phyloP scores from a whole-genome alignment of 30 jellyfish, hydroid and myxozoan species.

The Clytia hemisphaerica region DNA sequence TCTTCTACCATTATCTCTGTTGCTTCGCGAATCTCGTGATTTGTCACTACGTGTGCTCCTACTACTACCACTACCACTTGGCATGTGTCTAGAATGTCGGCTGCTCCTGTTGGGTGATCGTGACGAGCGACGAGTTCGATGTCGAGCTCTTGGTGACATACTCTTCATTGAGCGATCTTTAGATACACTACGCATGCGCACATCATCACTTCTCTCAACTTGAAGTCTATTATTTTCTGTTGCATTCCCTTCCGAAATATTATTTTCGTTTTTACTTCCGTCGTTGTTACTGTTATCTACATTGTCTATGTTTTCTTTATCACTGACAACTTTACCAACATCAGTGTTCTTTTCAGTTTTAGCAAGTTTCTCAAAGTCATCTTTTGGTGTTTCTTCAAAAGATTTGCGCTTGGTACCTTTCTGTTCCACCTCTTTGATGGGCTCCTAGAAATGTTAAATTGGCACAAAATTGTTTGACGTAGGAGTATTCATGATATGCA shows the following conservation, averaged over 20 bases:
- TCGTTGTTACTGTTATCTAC: neutral
- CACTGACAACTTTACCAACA: slow-evolving; percentile 12
- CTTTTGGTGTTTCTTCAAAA: slow-evolving; percentile 7
- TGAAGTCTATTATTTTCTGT: slow-evolving; percentile 34
- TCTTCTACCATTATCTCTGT: slow-evolving; percentile 29
- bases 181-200: slow-evolving; percentile 23
- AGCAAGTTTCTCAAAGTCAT: slow-evolving; percentile 20
- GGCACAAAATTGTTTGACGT: no score
- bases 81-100: slow-evolving; percentile 59
- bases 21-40: slow-evolving; percentile 29
- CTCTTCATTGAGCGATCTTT: slow-evolving; percentile 48
- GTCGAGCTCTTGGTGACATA: slow-evolving; percentile 59
- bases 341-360: slow-evolving; percentile 32
- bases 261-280: slow-evolving; percentile 40
- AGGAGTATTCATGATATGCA: no score
- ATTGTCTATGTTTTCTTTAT: neutral
- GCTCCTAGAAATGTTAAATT: no score
- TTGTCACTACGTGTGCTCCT: slow-evolving; percentile 44
- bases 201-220: slow-evolving; percentile 20
- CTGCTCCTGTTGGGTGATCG: slow-evolving; percentile 60
- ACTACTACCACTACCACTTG: slow-evolving; percentile 44
- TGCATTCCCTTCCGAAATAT: slow-evolving; percentile 14
- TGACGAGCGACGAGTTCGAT: slow-evolving; percentile 21
- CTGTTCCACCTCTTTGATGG: no score
- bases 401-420: slow-evolving; percentile 28